A percentile compares a stretch with the other conserved stretches of the same genome.
Evolutionary conservation across 2,888 invertebrate genomes (phyloP).

Genomic region (Scotopteryx bipunctaria): DNA sequence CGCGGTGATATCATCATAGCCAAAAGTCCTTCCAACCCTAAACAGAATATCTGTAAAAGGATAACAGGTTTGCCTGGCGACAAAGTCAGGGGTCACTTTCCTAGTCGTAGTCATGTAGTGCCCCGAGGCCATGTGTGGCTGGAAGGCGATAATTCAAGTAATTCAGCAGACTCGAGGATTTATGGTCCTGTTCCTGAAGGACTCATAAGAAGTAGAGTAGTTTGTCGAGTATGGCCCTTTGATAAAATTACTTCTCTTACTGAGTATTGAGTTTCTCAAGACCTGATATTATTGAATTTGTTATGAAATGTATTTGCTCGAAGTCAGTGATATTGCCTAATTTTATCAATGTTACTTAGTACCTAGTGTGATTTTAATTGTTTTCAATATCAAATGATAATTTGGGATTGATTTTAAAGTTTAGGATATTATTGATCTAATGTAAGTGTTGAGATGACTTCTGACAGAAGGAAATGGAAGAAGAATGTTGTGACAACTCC

Average conservation of each 20-base stretch:
- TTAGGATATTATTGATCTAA: no score
- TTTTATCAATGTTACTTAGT: no score
- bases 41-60: constrained; percentile 92
- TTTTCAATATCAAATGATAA: no score
- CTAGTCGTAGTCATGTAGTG: constrained; percentile 81
- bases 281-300: not conserved
- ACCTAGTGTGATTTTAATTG: not conserved
- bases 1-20: constrained; percentile 94
- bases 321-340: no score
- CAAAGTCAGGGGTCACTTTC: constrained; percentile 76
- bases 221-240: constrained; percentile 92
- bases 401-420: no score
- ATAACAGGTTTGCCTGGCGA: constrained; percentile 91
- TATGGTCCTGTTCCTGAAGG: constrained; percentile 96
- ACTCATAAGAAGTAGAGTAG: constrained; percentile 90
- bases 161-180: constrained; percentile 93
- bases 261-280: constrained; percentile 44
- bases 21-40: constrained; percentile 91
- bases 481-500: no score
- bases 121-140: constrained; percentile 95
- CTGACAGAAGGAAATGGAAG: no score
- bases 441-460: no score
- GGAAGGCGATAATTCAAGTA: constrained; percentile 93
- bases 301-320: not conserved
- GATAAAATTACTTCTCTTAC: constrained; percentile 71